phyloP scores from a whole-genome alignment of 2,797 vertebrate genomes.

The Girardinus metallicus region DNA sequence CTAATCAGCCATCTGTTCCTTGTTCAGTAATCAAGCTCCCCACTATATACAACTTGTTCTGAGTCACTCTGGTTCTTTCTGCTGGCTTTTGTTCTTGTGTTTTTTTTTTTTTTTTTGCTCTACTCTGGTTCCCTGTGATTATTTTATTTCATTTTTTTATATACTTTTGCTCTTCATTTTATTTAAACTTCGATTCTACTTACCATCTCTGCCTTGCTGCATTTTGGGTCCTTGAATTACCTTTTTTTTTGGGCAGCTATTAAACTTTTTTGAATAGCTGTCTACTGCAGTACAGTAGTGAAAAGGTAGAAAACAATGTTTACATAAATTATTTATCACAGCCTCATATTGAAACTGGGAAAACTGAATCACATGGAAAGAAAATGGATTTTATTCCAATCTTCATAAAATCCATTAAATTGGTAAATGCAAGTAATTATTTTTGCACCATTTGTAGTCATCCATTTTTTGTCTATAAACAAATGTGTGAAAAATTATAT shows the following conservation, averaged over 20 bases:
- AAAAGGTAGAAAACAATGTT: background rate
- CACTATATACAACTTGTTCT: too few relatives aligned
- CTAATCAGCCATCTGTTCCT: too few relatives aligned
- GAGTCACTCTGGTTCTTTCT: too few relatives aligned
- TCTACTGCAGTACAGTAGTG: background rate
- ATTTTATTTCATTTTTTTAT: too few relatives aligned
- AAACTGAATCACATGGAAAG: background rate
- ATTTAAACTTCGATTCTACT: too few relatives aligned
- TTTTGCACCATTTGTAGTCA: background rate
- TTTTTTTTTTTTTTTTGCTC: too few relatives aligned
- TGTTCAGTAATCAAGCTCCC: too few relatives aligned
- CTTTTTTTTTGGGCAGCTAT: background rate
- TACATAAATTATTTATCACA: background rate
- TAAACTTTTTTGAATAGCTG: background rate
- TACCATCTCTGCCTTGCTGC: too few relatives aligned
- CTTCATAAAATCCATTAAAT: background rate
- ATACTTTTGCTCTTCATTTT: too few relatives aligned
- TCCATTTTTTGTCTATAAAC: background rate
- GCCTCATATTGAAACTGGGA: conserved; percentile 16
- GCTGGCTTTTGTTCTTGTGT: too few relatives aligned
- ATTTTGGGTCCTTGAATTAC: background rate
- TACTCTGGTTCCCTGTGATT: too few relatives aligned
- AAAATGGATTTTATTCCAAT: background rate
- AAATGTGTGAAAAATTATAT: background rate
- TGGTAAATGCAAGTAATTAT: background rate